Conservation (phyloP, 2,797 vertebrate species). For the Siniperca obscura region DNA sequence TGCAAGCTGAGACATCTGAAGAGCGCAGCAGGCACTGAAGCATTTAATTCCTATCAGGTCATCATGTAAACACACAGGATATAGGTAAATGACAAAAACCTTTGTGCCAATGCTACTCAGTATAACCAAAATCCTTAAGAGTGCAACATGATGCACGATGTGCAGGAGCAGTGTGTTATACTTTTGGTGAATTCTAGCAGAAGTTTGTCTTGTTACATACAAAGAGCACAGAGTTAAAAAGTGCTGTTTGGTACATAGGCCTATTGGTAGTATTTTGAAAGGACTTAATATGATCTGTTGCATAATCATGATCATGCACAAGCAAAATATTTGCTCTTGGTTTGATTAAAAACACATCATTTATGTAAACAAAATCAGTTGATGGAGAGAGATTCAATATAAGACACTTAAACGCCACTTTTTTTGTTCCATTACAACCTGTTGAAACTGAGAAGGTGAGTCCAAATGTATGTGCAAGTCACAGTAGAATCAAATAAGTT, state of each 20-base stretch:
- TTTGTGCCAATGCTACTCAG: background rate
- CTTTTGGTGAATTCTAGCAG: background rate
- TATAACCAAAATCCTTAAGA: background rate
- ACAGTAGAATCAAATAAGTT: background rate
- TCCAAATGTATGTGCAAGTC: background rate
- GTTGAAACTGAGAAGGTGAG: background rate
- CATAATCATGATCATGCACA: background rate
- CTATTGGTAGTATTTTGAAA: background rate
- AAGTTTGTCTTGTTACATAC: background rate
- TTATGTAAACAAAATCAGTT: too few relatives aligned
- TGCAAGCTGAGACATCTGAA: background rate
- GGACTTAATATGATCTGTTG: background rate
- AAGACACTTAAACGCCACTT: background rate
- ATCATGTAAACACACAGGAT: background rate
- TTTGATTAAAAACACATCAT: background rate
- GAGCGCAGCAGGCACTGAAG: background rate
- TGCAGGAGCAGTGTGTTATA: background rate
- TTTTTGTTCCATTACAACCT: background rate
- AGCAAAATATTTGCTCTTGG: background rate
- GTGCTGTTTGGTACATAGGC: background rate
- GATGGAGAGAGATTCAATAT: too few relatives aligned
- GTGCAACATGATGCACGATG: background rate
- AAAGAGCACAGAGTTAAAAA: background rate
- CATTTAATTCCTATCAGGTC: background rate
- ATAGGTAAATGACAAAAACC: background rate